Evolutionary conservation across 2,888 invertebrate genomes (phyloP).

Genomic region (Noctua janthe): DNA sequence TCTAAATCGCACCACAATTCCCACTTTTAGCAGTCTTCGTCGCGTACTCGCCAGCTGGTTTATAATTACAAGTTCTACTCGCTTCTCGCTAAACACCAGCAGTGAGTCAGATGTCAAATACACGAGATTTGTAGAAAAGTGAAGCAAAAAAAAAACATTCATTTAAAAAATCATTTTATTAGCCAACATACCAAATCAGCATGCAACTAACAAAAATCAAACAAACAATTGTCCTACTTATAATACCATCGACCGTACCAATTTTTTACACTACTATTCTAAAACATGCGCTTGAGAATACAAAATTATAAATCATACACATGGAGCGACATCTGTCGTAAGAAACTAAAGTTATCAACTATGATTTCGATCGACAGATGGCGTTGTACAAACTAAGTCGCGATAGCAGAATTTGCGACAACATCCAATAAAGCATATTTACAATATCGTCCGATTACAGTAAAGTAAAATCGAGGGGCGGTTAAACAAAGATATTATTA

Average conservation of each 20-base stretch:
- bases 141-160: neutral
- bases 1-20: neutral
- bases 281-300: conserved; percentile 29
- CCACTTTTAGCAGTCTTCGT: neutral
- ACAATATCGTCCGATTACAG: conserved; percentile 23
- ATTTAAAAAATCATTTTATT: conserved; percentile 78
- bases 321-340: conserved; percentile 52
- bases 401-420: conserved; percentile 5
- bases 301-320: conserved; percentile 32
- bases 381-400: conserved; percentile 25
- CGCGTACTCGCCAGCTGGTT: neutral
- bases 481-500: neutral
- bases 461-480: neutral
- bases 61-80: neutral
- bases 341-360: conserved; percentile 28
- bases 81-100: neutral
- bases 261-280: conserved; percentile 55
- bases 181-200: conserved; percentile 75
- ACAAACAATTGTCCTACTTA: conserved; percentile 84
- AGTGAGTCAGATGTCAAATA: neutral
- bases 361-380: conserved; percentile 41
- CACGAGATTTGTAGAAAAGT: neutral
- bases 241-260: conserved; percentile 61
- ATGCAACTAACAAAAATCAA: conserved; percentile 81
- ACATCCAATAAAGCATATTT: conserved; percentile 29